phyloP scores from a whole-genome alignment of 2,797 vertebrate genomes.

The Acomys russatus region DNA sequence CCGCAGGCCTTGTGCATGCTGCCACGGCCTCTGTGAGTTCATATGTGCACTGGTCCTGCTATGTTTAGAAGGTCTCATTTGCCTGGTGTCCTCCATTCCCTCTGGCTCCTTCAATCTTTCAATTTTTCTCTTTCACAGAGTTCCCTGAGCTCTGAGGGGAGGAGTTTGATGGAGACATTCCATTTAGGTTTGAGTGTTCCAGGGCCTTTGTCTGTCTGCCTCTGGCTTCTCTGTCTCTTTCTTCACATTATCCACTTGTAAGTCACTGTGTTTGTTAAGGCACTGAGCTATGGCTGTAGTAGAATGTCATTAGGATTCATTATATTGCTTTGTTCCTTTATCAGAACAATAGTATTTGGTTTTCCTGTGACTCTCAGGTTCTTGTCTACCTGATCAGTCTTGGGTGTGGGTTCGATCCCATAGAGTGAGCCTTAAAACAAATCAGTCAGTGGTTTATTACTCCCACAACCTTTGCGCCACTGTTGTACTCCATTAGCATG shows the following conservation, averaged over 20 bases:
- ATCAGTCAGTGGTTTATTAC: neutral
- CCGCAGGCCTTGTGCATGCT: neutral
- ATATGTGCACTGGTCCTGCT: neutral
- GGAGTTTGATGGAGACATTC: neutral
- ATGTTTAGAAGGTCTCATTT: neutral
- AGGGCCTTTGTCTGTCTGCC: neutral
- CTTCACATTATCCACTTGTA: neutral
- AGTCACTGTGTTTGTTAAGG: neutral
- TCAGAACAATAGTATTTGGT: neutral
- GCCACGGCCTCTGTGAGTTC: neutral
- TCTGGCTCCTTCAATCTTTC: neutral
- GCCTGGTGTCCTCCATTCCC: neutral
- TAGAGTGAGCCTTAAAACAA: neutral
- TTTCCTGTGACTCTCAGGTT: neutral
- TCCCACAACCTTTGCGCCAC: neutral
- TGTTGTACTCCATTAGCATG: no score
- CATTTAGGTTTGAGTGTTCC: neutral
- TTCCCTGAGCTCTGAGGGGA: neutral
- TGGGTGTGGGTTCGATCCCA: neutral
- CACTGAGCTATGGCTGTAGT: neutral
- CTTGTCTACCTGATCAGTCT: neutral
- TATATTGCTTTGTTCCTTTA: neutral
- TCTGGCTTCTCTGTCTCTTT: neutral
- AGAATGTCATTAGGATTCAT: neutral
- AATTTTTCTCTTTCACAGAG: neutral